phyloP scores from a whole-genome alignment of 1,140 invertebrate genomes.

The Sycophaga agraensis region DNA sequence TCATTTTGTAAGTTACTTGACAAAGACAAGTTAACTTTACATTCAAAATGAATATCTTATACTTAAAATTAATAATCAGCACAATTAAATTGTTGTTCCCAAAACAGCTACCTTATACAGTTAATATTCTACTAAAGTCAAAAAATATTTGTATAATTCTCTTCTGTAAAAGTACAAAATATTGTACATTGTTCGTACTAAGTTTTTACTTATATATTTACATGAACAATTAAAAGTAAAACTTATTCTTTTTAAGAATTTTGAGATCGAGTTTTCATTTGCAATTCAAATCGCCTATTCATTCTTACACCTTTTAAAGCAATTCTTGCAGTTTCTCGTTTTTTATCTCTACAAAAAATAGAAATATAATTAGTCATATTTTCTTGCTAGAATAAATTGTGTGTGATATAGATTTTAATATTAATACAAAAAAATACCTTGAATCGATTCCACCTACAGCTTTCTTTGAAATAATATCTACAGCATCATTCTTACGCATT shows the following conservation, averaged over 20 bases:
- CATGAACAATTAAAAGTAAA: conserved; percentile 11
- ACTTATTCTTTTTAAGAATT: conserved; percentile 15
- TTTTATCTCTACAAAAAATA: conserved; percentile 40
- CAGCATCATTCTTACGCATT: conserved; percentile 40
- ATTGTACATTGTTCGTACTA: conserved; percentile 27
- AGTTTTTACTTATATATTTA: conserved; percentile 29
- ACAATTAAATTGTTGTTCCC: conserved; percentile 23
- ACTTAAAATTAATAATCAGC: conserved; percentile 6
- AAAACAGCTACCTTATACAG: conserved; percentile 3
- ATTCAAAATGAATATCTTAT: neutral
- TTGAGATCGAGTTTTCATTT: conserved; percentile 61
- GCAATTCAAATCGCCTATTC: conserved; percentile 68
- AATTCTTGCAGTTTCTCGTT: conserved; percentile 51
- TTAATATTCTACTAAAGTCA: conserved; percentile 15
- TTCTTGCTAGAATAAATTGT: neutral
- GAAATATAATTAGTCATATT: conserved; percentile 16
- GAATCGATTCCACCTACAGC: conserved; percentile 3
- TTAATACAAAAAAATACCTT: conserved; percentile 22
- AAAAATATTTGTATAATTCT: conserved; percentile 9
- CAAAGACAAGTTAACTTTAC: conserved; percentile 9
- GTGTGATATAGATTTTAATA: neutral
- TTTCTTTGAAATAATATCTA: conserved; percentile 34
- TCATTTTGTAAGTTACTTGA: conserved; percentile 1
- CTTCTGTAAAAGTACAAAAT: conserved; percentile 8
- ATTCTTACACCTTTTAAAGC: conserved; percentile 64